Conservation (phyloP, 1,140 invertebrate genomes). For the Leptinotarsa undecemlineata region DNA sequence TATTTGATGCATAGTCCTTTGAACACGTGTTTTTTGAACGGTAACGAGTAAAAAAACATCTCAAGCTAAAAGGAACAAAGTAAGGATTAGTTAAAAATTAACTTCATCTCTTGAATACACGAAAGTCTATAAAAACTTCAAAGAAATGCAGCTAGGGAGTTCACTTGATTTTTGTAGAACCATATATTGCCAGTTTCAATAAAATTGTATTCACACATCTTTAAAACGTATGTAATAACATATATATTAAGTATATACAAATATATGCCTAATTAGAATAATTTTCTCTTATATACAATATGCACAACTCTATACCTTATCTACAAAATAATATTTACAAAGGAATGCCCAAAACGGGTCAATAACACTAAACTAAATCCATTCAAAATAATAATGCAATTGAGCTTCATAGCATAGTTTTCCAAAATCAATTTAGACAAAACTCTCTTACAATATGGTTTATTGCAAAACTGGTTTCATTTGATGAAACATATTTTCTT, state of each 20-base stretch:
- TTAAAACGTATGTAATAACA: constrained; percentile 54
- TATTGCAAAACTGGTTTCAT: constrained; percentile 4
- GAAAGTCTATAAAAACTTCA: background rate
- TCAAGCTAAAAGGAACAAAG: constrained; percentile 18
- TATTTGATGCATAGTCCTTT: background rate
- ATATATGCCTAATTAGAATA: constrained; percentile 51
- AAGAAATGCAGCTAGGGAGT: constrained; percentile 33
- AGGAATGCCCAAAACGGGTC: constrained; percentile 52
- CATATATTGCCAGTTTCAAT: constrained; percentile 51
- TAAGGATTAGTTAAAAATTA: background rate
- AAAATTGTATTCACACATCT: constrained; percentile 52
- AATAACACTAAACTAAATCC: constrained; percentile 49
- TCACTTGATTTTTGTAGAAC: constrained; percentile 43
- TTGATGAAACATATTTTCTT: background rate
- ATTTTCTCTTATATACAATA: constrained; percentile 54
- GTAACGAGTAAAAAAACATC: constrained; percentile 1
- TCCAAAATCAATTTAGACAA: background rate
- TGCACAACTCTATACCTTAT: constrained; percentile 47
- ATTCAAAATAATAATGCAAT: constrained; percentile 9
- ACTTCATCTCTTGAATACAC: background rate
- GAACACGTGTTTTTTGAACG: background rate
- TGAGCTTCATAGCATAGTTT: background rate
- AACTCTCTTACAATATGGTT: background rate
- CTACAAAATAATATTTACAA: constrained; percentile 45
- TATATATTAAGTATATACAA: constrained; percentile 53